Evolutionary conservation across 2,888 invertebrate species (phyloP), one percentile per base, ranked within the genome.

Genomic region (Lacanobia oleracea): DNA sequence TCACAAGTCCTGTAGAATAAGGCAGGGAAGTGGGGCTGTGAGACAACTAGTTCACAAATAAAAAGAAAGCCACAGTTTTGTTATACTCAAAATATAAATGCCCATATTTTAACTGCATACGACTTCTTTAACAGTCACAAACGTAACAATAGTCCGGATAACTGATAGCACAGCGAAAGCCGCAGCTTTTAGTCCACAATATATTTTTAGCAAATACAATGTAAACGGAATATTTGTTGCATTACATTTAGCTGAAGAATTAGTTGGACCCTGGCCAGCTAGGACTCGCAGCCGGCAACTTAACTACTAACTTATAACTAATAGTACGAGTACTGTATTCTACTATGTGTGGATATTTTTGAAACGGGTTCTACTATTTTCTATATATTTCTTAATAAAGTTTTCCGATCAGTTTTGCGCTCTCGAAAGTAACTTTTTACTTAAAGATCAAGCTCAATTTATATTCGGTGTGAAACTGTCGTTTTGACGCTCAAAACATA

Each of bases 261-360:
- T 61, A 66, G 66, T 67, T 82, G 82, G 84, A 78, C 43, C 8
- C 1, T 21, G 14, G 76, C 81, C 81, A 83, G 65, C 57, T 0
- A 16, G 43, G 33, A 43, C 53, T 45, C 67, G 61, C 76, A 45
- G 53, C 64, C 56, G 57, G 59, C n/a, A 4, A 61, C 64, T 62
- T 64, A 45, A 54, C 18, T 63, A 53, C 43, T 60, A 69, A 69
- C 66, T 74, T 73, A 59, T 73, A 78, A 69, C 60, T 78, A 27
- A 73, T 73, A 67, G 48, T 16, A 7, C 14, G 56, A 67, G 69
- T 50, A 53, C 33, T 27, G 9, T 27, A 57, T 40, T 48, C n/a
- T 57, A 45, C 23, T 48, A 18, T 12, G 23, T 51, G 8, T 16
- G 3, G 5, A 14, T 53, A 23, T 27, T 71, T 51, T 27, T 45